phyloP scores from a whole-genome alignment of 1,140 invertebrate species.

The Aleiodes sp. region DNA sequence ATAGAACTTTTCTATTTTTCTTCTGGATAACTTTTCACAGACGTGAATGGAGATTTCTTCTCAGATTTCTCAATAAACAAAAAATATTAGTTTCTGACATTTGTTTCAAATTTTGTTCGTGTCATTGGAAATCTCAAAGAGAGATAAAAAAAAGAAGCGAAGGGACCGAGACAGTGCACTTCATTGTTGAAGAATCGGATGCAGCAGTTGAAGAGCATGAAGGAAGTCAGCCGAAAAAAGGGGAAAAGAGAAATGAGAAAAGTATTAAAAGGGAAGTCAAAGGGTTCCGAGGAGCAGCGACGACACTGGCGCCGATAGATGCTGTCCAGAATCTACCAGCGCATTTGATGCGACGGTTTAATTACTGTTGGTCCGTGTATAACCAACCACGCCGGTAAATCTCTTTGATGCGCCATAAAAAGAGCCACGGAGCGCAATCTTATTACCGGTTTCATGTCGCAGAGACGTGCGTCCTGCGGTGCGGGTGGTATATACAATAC shows the following conservation, averaged over 20 bases:
- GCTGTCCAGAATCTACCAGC: conserved; percentile 34
- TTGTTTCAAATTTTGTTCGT: neutral
- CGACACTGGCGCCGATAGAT: conserved; percentile 34
- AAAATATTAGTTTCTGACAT: no score
- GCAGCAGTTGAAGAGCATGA: conserved; percentile 5
- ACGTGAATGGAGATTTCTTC: no score
- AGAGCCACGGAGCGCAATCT: conserved; percentile 24
- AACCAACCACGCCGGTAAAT: conserved; percentile 46
- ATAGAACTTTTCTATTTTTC: neutral
- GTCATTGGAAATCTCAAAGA: neutral
- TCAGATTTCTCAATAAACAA: no score
- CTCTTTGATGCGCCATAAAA: conserved; percentile 49
- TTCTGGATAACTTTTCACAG: no score
- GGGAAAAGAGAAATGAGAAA: conserved; percentile 3
- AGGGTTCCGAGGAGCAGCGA: conserved; percentile 23
- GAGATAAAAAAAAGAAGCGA: neutral
- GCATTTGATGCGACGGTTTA: conserved; percentile 43
- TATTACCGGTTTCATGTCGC: conserved; percentile 39
- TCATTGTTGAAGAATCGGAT: neutral
- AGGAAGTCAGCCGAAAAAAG: neutral
- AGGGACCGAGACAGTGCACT: neutral
- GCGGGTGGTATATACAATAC: conserved; percentile 19
- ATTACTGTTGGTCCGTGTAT: conserved; percentile 38
- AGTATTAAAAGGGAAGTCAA: conserved; percentile 25
- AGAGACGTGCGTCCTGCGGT: conserved; percentile 20